These are phyloP conservation scores for Teinopalpus imperialis DNA, from an alignment of 2,888 invertebrate genomes.

Conservation along the genomic window DNA sequence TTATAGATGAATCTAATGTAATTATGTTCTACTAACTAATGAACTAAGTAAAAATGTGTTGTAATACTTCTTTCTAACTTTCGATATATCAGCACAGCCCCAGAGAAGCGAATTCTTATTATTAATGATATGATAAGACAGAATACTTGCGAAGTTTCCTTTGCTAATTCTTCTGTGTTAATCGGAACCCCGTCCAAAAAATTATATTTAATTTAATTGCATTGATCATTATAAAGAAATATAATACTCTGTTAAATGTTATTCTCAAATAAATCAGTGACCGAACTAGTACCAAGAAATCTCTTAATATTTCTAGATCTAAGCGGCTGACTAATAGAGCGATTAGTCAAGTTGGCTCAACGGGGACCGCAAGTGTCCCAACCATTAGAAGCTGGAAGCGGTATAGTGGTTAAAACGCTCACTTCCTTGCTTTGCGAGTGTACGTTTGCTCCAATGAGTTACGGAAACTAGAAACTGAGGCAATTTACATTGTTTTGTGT, in stretches of 20 bases:
- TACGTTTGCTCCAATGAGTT: background rate
- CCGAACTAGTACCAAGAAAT: slow-evolving; percentile 16
- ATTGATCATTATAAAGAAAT: no score
- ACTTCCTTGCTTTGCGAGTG: slow-evolving; percentile 14
- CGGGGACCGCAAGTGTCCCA: slow-evolving; percentile 22
- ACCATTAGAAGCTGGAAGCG: slow-evolving; percentile 22
- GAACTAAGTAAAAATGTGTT: no score
- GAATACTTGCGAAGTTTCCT: no score
- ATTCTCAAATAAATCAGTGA: slow-evolving; percentile 13
- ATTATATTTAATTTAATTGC: no score
- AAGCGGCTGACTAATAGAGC: slow-evolving; percentile 30
- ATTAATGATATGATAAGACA: no score
- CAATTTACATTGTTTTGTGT: background rate
- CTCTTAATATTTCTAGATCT: slow-evolving; percentile 26
- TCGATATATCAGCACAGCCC: no score
- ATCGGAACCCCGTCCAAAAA: no score
- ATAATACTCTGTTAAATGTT: background rate
- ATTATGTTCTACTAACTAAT: no score
- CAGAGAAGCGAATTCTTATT: no score
- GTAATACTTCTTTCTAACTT: no score
- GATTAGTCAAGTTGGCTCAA: slow-evolving; percentile 22
- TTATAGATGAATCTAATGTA: no score
- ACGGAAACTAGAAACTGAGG: background rate
- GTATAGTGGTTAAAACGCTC: slow-evolving; percentile 13
- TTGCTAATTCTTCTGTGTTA: no score